phyloP scores from a whole-genome alignment of 2,797 vertebrate species.

The Erethizon dorsatum region DNA sequence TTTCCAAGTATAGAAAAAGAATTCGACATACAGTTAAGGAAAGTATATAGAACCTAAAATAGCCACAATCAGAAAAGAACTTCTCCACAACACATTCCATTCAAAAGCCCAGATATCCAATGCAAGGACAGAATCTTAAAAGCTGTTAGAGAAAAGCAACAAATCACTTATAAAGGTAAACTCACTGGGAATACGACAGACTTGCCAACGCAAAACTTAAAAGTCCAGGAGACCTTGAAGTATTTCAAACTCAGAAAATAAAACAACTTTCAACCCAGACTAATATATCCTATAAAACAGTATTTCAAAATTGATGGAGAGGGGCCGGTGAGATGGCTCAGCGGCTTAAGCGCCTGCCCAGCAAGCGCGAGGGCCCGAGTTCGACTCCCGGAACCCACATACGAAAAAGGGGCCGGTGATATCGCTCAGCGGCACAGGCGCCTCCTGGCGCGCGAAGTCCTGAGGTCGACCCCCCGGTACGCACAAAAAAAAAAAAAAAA shows the following conservation, averaged over 20 bases:
- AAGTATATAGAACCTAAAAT: not conserved
- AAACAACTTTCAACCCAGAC: not conserved
- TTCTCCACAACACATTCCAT: not conserved
- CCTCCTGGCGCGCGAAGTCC: too few relatives aligned
- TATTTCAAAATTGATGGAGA: not conserved
- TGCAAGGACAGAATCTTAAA: not conserved
- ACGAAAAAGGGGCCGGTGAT: too few relatives aligned
- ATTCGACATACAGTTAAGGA: not conserved
- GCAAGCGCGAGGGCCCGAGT: too few relatives aligned
- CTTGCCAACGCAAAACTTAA: not conserved
- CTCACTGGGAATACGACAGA: not conserved
- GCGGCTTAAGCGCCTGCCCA: too few relatives aligned
- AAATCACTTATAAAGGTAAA: not conserved
- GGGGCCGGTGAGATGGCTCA: too few relatives aligned
- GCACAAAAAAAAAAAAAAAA: too few relatives aligned
- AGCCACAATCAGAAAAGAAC: not conserved
- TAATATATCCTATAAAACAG: not conserved
- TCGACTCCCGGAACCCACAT: too few relatives aligned
- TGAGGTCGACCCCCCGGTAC: too few relatives aligned
- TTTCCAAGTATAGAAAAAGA: not conserved
- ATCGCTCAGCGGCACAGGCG: too few relatives aligned
- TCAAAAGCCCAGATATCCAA: not conserved
- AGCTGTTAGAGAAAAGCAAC: not conserved
- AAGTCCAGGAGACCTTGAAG: not conserved
- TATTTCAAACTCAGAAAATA: not conserved